Conservation (phyloP, 2,888 invertebrate species). For the Trachelus iudaicus region DNA sequence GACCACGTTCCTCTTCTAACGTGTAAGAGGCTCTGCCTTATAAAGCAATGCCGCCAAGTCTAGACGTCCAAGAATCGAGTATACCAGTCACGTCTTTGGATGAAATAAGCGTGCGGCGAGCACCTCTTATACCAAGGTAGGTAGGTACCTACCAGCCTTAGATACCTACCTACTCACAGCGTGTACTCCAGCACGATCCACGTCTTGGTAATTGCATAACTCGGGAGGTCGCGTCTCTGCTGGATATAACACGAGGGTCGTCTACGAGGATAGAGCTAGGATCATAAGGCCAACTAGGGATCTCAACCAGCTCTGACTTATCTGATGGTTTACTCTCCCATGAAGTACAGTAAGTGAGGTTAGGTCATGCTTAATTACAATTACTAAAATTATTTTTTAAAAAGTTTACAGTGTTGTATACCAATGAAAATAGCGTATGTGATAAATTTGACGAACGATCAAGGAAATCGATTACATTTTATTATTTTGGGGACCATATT, state of each 20-base stretch:
- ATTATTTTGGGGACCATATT: no score
- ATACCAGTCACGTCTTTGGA: conserved; percentile 31
- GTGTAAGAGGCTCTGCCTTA: neutral
- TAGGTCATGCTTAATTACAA: neutral
- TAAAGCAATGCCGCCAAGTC: neutral
- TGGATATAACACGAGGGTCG: conserved; percentile 27
- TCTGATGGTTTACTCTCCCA: neutral
- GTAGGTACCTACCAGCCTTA: neutral
- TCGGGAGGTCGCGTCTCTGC: conserved; percentile 30
- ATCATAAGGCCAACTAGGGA: neutral
- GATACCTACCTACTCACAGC: neutral
- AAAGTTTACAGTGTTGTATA: neutral
- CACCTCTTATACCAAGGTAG: conserved; percentile 17
- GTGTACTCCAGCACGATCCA: conserved; percentile 10
- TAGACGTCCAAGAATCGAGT: neutral
- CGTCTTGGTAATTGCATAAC: conserved; percentile 36
- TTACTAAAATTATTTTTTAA: neutral
- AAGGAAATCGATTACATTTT: no score
- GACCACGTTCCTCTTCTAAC: neutral
- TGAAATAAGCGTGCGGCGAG: conserved; percentile 32
- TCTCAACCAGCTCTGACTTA: neutral
- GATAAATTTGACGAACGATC: no score
- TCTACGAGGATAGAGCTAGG: conserved; percentile 6
- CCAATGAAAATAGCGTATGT: neutral
- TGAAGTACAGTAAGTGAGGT: neutral